phyloP scores from a whole-genome alignment of 2,888 invertebrate species.

The Cyrtodaria siliqua region DNA sequence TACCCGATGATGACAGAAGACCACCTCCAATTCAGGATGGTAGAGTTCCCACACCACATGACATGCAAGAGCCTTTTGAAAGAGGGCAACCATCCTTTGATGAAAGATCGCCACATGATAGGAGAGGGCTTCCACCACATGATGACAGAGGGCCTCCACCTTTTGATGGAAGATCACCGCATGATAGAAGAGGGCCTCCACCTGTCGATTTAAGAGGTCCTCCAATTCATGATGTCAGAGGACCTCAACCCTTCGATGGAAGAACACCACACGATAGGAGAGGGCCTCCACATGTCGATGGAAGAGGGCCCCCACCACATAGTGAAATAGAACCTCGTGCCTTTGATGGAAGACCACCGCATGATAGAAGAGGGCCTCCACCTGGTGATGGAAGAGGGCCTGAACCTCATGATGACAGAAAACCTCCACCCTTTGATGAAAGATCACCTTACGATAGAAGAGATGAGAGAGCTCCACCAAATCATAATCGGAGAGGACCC shows the following conservation, averaged over 20 bases:
- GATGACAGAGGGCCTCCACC: too few species aligned
- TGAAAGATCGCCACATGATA: not conserved
- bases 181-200: conserved; percentile 17
- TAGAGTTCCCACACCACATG: conserved; percentile 3
- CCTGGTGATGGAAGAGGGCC: conserved; percentile 9
- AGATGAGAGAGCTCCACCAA: too few species aligned
- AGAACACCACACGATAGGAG: conserved; percentile 18
- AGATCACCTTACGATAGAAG: too few species aligned
- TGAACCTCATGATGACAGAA: not conserved
- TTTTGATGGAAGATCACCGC: conserved; percentile 21
- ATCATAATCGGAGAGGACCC: too few species aligned
- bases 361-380: conserved; percentile 12
- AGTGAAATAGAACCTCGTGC: not conserved
- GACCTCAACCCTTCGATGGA: conserved; percentile 23
- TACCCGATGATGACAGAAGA: conserved; percentile 4
- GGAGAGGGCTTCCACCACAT: too few species aligned
- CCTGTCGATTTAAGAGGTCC: conserved; percentile 11
- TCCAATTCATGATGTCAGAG: conserved; percentile 9
- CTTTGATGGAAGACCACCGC: not conserved
- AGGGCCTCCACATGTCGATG: conserved; percentile 15
- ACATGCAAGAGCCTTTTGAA: not conserved
- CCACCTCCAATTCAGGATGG: too few species aligned
- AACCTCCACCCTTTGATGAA: too few species aligned
- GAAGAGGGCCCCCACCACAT: conserved; percentile 11
- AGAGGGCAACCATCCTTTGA: not conserved